Conservation (phyloP, 1,140 invertebrate species). For the Lepidostoma basale region DNA sequence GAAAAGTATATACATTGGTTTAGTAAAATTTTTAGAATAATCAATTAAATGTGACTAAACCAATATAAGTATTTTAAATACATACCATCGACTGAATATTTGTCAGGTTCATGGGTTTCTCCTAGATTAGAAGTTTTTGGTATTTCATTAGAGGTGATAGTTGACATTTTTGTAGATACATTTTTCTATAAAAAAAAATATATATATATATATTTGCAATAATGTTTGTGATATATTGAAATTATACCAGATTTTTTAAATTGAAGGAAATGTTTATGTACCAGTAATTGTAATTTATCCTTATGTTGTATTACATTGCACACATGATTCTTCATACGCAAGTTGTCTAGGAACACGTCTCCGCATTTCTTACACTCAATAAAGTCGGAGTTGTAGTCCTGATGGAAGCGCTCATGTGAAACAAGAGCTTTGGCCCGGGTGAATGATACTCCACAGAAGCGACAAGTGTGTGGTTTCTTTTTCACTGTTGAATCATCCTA, state of each 20-base stretch:
- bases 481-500: conserved; percentile 10
- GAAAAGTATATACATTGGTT: background rate
- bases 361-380: conserved; percentile 49
- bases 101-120: background rate
- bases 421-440: conserved; percentile 49
- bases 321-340: conserved; percentile 52
- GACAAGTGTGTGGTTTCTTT: conserved; percentile 48
- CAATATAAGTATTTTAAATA: background rate
- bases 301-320: conserved; percentile 37
- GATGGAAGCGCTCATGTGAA: conserved; percentile 46
- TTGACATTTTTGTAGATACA: conserved; percentile 6
- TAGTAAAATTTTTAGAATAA: background rate
- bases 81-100: background rate
- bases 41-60: background rate
- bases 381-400: conserved; percentile 25
- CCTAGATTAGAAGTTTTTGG: background rate
- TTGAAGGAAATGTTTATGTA: too few relatives aligned
- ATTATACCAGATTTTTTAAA: too few relatives aligned
- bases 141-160: background rate
- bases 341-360: conserved; percentile 51
- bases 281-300: background rate
- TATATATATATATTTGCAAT: too few relatives aligned
- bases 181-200: background rate
- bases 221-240: too few relatives aligned
- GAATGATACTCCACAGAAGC: conserved; percentile 52